A percentile compares a stretch with the other conserved stretches of the same genome.
These are phyloP conservation scores for Abscondita cerata DNA, from an alignment of 2,888 invertebrate genomes.

Conservation along the genomic window DNA sequence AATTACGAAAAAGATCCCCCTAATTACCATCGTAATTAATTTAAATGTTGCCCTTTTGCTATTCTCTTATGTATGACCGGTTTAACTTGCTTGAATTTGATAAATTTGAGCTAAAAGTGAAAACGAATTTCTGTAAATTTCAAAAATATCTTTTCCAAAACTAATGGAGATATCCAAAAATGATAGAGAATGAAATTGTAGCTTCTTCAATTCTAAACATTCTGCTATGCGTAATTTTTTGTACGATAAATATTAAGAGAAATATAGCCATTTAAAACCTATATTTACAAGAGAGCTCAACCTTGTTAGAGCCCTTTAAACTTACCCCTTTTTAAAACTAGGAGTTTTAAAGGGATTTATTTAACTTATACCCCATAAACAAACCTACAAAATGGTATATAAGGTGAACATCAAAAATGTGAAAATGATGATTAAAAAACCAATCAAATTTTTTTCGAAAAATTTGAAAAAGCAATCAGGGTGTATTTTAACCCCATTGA, in stretches of 20 bases:
- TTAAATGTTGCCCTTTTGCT: background rate
- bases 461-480: background rate
- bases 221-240: background rate
- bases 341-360: background rate
- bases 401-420: background rate
- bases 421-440: background rate
- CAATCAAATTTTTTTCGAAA: background rate
- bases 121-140: constrained; percentile 3
- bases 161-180: background rate
- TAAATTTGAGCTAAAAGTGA: background rate
- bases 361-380: background rate
- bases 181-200: background rate
- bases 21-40: background rate
- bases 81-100: background rate
- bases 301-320: background rate
- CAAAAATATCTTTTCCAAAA: background rate
- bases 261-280: background rate
- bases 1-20: background rate
- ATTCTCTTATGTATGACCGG: background rate
- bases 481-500: too few relatives aligned
- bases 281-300: background rate
- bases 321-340: background rate
- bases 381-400: background rate
- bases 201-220: background rate
- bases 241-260: background rate